A percentile compares a stretch with the other conserved stretches of the same genome.
Conservation (phyloP, 2,888 invertebrate genomes). For the Epicampocera succincta region DNA sequence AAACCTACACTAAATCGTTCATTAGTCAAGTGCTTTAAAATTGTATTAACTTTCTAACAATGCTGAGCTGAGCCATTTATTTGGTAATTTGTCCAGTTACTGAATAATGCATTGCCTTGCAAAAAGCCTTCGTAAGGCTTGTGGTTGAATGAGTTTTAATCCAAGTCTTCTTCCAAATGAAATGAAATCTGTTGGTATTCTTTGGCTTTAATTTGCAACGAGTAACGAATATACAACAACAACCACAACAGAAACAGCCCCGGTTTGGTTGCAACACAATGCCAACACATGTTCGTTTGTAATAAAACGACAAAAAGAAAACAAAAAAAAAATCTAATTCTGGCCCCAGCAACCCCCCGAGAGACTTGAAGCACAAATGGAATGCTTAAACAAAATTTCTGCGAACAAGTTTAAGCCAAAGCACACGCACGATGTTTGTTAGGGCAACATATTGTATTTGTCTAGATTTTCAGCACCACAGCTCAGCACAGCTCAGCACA, state of each 20-base stretch:
- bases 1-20: too few relatives aligned
- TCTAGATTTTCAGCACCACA: too few relatives aligned
- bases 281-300: slow-evolving; percentile 22
- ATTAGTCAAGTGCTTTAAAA: neutral
- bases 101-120: neutral
- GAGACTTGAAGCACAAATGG: slow-evolving; percentile 20
- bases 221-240: slow-evolving; percentile 3
- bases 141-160: neutral
- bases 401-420: neutral
- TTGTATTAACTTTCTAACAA: neutral
- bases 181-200: too few relatives aligned
- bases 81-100: neutral
- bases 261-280: slow-evolving; percentile 1
- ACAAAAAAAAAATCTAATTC: slow-evolving; percentile 20
- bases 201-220: slow-evolving; percentile 24
- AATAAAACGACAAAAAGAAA: slow-evolving; percentile 4
- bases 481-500: too few relatives aligned
- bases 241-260: neutral
- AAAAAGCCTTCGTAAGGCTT: neutral
- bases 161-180: neutral
- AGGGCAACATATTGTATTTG: too few relatives aligned
- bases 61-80: too few relatives aligned
- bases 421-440: neutral
- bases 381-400: neutral
- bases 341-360: slow-evolving; percentile 20